A percentile compares a stretch with the other conserved stretches of the same genome.
Conservation (phyloP, 2,797 vertebrate genomes). For the Fundulus diaphanus region DNA sequence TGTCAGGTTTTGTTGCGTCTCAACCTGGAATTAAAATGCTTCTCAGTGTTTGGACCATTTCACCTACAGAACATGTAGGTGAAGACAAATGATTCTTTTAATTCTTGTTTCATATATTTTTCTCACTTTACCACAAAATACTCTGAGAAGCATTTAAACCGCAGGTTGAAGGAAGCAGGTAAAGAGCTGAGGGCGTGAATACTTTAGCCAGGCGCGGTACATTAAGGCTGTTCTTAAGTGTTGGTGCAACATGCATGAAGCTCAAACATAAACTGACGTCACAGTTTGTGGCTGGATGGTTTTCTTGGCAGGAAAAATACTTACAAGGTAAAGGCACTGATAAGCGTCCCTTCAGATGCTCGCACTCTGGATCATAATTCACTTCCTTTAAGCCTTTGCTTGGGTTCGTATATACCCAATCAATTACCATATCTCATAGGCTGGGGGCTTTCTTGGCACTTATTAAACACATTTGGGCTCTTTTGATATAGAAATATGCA, state of each 20-base stretch:
- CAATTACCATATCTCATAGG: conserved; percentile 98
- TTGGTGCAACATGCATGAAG: conserved; percentile 75
- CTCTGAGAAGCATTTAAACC: too few species aligned
- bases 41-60: too few species aligned
- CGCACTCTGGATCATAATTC: conserved; percentile 96
- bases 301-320: conserved; percentile 87
- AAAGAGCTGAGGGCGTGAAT: too few species aligned
- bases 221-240: conserved; percentile 6
- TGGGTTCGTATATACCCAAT: conserved; percentile 88
- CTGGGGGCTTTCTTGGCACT: conserved; percentile 78
- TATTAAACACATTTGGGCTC: conserved; percentile 94
- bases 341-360: conserved; percentile 97
- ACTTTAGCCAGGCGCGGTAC: too few species aligned
- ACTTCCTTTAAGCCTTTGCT: conserved; percentile 90
- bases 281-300: conserved; percentile 72
- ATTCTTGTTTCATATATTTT: too few species aligned
- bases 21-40: too few species aligned
- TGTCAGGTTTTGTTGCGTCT: too few species aligned
- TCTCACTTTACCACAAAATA: too few species aligned
- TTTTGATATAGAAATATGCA: conserved; percentile 97
- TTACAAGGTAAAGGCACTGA: conserved; percentile 94
- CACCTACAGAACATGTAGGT: too few species aligned
- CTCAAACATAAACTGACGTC: conserved; percentile 51
- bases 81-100: too few species aligned
- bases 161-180: too few species aligned